A percentile compares a stretch with the other conserved stretches of the same genome.
These are phyloP conservation scores for Drosophila fuyamai DNA, from an alignment of 1,140 invertebrate species.

Conservation along the genomic window DNA sequence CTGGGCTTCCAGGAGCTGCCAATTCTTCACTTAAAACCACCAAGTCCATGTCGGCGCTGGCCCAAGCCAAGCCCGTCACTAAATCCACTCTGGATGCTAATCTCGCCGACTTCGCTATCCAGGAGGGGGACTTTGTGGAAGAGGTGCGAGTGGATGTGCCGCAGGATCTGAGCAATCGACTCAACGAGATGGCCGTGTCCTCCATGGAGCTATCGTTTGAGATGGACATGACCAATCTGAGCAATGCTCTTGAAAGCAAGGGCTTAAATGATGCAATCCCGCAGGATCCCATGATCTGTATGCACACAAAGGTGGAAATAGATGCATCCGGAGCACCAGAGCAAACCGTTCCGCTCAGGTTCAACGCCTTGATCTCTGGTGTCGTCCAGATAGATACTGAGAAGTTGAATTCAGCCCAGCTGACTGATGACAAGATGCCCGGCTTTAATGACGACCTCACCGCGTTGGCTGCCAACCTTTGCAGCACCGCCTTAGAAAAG, in stretches of 20 bases:
- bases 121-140: background rate
- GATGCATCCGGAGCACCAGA: background rate
- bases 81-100: background rate
- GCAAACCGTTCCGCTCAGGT: slow-evolving; percentile 46
- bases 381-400: slow-evolving; percentile 62
- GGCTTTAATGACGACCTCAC: slow-evolving; percentile 68
- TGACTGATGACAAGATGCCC: slow-evolving; percentile 42
- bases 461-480: slow-evolving; percentile 69
- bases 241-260: slow-evolving; percentile 34
- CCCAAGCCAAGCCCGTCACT: background rate
- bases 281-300: slow-evolving; percentile 38
- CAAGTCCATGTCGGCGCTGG: slow-evolving; percentile 12
- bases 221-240: slow-evolving; percentile 76
- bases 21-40: background rate
- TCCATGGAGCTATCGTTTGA: slow-evolving; percentile 77
- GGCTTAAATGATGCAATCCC: background rate
- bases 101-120: background rate
- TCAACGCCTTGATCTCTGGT: slow-evolving; percentile 68
- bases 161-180: slow-evolving; percentile 29
- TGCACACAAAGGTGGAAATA: slow-evolving; percentile 61
- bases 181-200: slow-evolving; percentile 66
- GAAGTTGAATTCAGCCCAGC: slow-evolving; percentile 31
- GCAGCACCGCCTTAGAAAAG: slow-evolving; percentile 65
- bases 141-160: slow-evolving; percentile 60
- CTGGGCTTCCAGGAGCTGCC: background rate